Evolutionary conservation across 53 echinoderm and acorn worm genomes (phyloP).

Genomic region (Hippasteria phrygiana): DNA sequence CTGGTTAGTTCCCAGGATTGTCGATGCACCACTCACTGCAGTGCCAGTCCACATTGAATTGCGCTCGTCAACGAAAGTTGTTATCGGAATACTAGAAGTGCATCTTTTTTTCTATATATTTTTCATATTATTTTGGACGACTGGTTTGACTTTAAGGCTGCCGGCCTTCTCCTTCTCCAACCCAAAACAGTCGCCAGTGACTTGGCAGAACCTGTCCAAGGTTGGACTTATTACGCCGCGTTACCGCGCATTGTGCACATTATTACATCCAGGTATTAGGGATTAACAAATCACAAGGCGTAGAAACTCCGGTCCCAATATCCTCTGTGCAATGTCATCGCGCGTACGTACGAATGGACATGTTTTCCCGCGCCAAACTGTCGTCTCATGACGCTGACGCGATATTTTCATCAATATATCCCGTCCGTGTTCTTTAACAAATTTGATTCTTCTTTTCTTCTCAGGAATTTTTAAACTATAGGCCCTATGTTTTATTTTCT

Average conservation of each 20-base stretch:
- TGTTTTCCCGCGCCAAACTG: neutral
- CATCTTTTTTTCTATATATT: too few relatives aligned
- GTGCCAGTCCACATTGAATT: too few relatives aligned
- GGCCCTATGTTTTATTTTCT: too few relatives aligned
- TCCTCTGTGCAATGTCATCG: neutral
- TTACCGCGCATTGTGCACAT: constrained; percentile 28
- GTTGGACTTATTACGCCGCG: neutral
- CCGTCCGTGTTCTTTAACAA: neutral
- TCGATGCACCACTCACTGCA: too few relatives aligned
- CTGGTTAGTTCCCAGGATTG: too few relatives aligned
- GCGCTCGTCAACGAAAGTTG: too few relatives aligned
- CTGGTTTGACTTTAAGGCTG: too few relatives aligned
- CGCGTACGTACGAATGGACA: neutral
- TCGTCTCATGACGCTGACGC: too few relatives aligned
- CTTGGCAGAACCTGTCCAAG: constrained; percentile 42
- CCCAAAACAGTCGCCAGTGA: constrained; percentile 6
- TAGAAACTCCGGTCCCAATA: neutral
- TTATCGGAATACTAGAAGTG: too few relatives aligned
- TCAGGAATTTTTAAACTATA: too few relatives aligned
- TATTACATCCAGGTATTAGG: constrained; percentile 9
- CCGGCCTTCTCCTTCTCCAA: neutral
- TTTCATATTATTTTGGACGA: too few relatives aligned
- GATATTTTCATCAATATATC: neutral
- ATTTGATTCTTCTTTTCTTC: too few relatives aligned
- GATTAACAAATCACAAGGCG: constrained; percentile 3